Conservation (phyloP, 2,797 vertebrate species). For the Accipiter badius region DNA sequence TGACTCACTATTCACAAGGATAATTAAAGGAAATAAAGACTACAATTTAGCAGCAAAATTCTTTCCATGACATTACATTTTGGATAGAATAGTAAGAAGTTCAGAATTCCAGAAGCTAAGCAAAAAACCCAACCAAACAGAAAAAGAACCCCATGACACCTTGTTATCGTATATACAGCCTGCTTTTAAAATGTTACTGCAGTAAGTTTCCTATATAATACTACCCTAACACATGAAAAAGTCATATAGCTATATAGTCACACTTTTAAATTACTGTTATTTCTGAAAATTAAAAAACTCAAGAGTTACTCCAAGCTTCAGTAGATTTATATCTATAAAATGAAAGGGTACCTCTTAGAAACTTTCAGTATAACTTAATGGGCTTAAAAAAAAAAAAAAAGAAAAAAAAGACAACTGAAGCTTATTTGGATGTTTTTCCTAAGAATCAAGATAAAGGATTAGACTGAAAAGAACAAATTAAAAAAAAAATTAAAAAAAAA, state of each 20-base stretch:
- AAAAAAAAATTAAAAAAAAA: neutral
- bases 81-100: neutral
- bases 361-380: neutral
- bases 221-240: neutral
- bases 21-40: constrained; percentile 3
- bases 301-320: neutral
- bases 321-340: neutral
- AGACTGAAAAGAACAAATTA: neutral
- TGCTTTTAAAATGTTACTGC: neutral
- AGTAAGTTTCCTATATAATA: neutral
- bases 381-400: neutral
- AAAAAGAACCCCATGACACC: neutral
- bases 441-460: neutral
- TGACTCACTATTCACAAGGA: neutral
- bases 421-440: neutral
- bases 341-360: neutral
- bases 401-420: neutral
- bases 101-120: neutral
- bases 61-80: neutral
- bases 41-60: neutral
- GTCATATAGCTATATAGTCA: neutral
- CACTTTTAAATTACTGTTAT: neutral
- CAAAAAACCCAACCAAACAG: neutral
- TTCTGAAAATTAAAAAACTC: neutral
- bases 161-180: neutral